Conservation (phyloP, 1,140 invertebrate genomes). For the Orussus abietinus region DNA sequence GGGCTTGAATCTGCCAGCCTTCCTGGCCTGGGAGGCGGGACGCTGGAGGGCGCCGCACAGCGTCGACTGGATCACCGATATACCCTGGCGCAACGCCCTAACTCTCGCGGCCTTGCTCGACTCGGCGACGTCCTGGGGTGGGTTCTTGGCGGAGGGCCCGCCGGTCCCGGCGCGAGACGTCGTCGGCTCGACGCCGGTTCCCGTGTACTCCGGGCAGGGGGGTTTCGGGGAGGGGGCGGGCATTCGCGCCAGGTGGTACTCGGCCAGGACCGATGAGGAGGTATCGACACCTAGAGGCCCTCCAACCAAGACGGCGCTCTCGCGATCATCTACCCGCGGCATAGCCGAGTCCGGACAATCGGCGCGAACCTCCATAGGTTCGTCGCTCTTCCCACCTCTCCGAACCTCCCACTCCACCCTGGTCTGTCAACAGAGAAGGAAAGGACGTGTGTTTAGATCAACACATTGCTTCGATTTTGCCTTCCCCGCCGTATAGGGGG, state of each 20-base stretch:
- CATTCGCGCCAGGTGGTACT: too few relatives aligned
- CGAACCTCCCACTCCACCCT: slow-evolving; percentile 46
- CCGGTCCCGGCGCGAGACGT: slow-evolving; percentile 9
- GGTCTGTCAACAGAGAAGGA: slow-evolving; percentile 69
- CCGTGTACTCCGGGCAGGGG: too few relatives aligned
- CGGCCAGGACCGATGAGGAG: slow-evolving; percentile 20
- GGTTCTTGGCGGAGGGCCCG: slow-evolving; percentile 6
- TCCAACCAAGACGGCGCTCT: slow-evolving; percentile 38
- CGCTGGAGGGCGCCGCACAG: slow-evolving; percentile 21
- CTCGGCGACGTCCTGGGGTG: too few relatives aligned
- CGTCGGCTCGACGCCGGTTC: too few relatives aligned
- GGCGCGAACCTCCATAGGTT: slow-evolving; percentile 39
- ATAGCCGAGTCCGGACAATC: slow-evolving; percentile 27
- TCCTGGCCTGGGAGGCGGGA: slow-evolving; percentile 41
- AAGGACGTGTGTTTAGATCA: slow-evolving; percentile 58
- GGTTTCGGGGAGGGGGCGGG: too few relatives aligned
- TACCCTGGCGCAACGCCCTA: slow-evolving; percentile 35
- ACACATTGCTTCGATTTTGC: slow-evolving; percentile 36
- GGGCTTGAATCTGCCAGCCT: slow-evolving; percentile 60
- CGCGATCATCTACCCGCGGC: slow-evolving; percentile 35
- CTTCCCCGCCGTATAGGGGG: slow-evolving; percentile 19
- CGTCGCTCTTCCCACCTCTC: slow-evolving; percentile 42
- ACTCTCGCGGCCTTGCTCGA: slow-evolving; percentile 16
- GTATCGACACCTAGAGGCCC: slow-evolving; percentile 33
- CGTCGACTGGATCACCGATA: slow-evolving; percentile 52